Percentiles rank a stretch among this genome's conserved stretches.
These are phyloP conservation scores for Agrochola litura DNA, from an alignment of 2,888 invertebrate genomes.

Conservation along the genomic window DNA sequence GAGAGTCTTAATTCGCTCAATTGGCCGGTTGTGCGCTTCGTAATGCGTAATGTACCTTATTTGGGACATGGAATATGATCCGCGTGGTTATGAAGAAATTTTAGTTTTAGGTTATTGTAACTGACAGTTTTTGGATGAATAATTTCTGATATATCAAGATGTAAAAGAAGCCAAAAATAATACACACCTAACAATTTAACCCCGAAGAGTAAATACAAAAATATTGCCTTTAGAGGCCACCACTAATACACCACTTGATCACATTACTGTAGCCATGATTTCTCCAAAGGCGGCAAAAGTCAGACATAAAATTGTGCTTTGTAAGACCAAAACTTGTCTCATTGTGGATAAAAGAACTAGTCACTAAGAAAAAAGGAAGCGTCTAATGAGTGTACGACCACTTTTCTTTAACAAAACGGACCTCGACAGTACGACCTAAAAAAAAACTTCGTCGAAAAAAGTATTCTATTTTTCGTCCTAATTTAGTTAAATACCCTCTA, in stretches of 20 bases:
- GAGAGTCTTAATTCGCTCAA: constrained; percentile 86
- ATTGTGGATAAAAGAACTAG: constrained; percentile 29
- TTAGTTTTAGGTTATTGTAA: constrained; percentile 1
- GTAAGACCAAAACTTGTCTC: constrained; percentile 27
- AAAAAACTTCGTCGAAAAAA: constrained; percentile 8
- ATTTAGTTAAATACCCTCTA: constrained; percentile 50
- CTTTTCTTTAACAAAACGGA: constrained; percentile 17
- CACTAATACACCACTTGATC: background rate
- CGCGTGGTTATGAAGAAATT: constrained; percentile 43
- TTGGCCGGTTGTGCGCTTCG: constrained; percentile 82
- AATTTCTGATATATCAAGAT: background rate
- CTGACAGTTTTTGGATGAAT: background rate
- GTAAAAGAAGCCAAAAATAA: background rate
- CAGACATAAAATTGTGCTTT: constrained; percentile 10
- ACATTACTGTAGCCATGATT: background rate
- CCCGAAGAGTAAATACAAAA: background rate
- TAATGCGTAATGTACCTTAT: constrained; percentile 84
- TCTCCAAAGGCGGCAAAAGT: background rate
- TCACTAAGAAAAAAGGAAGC: constrained; percentile 37
- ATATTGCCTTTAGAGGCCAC: background rate
- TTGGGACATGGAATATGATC: constrained; percentile 76
- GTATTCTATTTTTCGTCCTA: constrained; percentile 24
- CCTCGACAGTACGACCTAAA: background rate
- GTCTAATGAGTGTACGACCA: constrained; percentile 34
- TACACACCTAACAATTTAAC: background rate